phyloP scores from a whole-genome alignment of 1,140 invertebrate genomes.

The Zaprionus lachaisei region DNA sequence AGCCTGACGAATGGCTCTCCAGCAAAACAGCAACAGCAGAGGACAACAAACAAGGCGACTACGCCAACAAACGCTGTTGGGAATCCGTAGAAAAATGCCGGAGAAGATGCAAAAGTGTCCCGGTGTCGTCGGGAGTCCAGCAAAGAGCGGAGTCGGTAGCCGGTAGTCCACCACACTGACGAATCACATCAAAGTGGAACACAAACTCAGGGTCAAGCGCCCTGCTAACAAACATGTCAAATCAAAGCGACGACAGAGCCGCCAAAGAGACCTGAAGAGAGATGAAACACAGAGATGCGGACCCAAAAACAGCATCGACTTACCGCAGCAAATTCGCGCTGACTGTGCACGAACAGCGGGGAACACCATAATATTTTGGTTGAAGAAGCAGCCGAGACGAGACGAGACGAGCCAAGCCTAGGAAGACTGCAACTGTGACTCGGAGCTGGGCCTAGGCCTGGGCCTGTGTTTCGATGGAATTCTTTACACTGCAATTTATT shows the following conservation, averaged over 20 bases:
- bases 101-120: neutral
- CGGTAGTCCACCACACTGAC: conserved; percentile 82
- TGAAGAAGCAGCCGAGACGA: conserved; percentile 45
- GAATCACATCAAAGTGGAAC: conserved; percentile 84
- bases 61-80: conserved; percentile 81
- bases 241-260: conserved; percentile 63
- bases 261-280: conserved; percentile 56
- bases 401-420: neutral
- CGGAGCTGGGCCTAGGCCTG: conserved; percentile 1
- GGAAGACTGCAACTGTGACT: conserved; percentile 3
- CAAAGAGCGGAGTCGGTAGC: conserved; percentile 63
- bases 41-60: conserved; percentile 50
- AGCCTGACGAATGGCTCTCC: conserved; percentile 43
- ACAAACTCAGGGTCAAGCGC: conserved; percentile 63
- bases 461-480: conserved; percentile 60
- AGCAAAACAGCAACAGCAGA: conserved; percentile 36
- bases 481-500: conserved; percentile 64
- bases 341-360: conserved; percentile 77
- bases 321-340: conserved; percentile 78
- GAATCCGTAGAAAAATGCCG: conserved; percentile 48
- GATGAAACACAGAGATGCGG: conserved; percentile 8
- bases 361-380: conserved; percentile 84
- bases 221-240: conserved; percentile 79
- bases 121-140: neutral
- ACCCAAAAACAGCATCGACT: conserved; percentile 67